These are phyloP conservation scores for Cyprinodon variegatus DNA, from an alignment of 2,113 vertebrate genomes.

Conservation along the genomic window DNA sequence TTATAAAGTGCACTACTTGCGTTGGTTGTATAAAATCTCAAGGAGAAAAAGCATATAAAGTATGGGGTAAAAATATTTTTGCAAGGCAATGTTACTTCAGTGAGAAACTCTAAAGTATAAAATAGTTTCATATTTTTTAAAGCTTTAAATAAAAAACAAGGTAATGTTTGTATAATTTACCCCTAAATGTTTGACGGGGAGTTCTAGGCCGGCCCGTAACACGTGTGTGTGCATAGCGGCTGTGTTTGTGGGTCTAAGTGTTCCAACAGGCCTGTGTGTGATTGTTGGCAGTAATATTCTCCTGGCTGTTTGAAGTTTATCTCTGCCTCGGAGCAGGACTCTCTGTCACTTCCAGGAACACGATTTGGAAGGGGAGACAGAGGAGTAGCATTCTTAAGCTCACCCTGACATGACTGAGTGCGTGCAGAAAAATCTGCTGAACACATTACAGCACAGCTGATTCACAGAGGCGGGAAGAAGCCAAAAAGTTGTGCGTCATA, in stretches of 20 bases:
- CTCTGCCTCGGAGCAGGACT: conserved; percentile 54
- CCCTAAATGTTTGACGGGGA: conserved; percentile 73
- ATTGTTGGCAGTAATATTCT: conserved; percentile 54
- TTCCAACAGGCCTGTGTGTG: conserved; percentile 56
- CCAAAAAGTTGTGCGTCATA: conserved; percentile 62
- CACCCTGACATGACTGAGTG: conserved; percentile 53
- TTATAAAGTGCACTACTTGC: not conserved
- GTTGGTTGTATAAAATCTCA: not conserved
- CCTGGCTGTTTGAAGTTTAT: conserved; percentile 75
- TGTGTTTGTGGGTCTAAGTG: conserved; percentile 33
- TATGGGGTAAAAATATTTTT: too few species aligned
- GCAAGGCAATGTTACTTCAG: not conserved
- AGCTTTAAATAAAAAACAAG: conserved; percentile 24
- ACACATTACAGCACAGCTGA: conserved; percentile 59
- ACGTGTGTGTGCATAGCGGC: conserved; percentile 8
- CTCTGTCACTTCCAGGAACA: conserved; percentile 73
- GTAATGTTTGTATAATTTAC: conserved; percentile 66
- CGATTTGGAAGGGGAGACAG: conserved; percentile 56
- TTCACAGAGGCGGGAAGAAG: conserved; percentile 36
- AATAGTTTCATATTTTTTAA: conserved; percentile 25
- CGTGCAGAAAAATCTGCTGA: conserved; percentile 33
- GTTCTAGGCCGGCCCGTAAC: conserved; percentile 70
- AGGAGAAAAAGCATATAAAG: not conserved
- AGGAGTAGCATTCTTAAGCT: conserved; percentile 55
- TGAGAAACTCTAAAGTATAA: not conserved